Conservation (phyloP, 2,113 vertebrate genomes). For the Sceloporus tristichus region DNA sequence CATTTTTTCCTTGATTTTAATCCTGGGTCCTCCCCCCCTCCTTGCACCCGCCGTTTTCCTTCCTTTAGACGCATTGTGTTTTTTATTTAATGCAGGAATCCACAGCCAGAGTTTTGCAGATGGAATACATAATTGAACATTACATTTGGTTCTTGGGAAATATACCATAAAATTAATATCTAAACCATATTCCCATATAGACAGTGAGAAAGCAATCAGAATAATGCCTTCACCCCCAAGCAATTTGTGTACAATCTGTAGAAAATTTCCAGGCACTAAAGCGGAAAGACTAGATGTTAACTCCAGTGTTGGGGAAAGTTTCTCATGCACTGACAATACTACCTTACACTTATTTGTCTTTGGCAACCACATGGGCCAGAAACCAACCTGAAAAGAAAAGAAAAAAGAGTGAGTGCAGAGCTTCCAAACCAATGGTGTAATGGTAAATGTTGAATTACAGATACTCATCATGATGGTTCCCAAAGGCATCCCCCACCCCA, state of each 20-base stretch:
- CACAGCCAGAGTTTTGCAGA: constrained; percentile 64
- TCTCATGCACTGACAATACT: constrained; percentile 28
- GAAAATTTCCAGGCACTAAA: constrained; percentile 62
- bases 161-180: constrained; percentile 70
- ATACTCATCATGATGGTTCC: too few relatives aligned
- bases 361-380: constrained; percentile 24
- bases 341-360: constrained; percentile 2
- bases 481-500: too few relatives aligned
- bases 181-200: constrained; percentile 65
- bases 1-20: constrained; percentile 51
- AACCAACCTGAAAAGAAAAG: neutral
- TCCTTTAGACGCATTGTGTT: constrained; percentile 55
- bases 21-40: constrained; percentile 37
- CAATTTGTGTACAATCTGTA: constrained; percentile 60
- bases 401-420: neutral
- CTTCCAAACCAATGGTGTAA: neutral
- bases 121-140: constrained; percentile 67
- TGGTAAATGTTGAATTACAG: too few relatives aligned
- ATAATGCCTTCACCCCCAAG: constrained; percentile 53
- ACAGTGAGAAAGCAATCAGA: constrained; percentile 59
- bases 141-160: constrained; percentile 63
- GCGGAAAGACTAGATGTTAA: constrained; percentile 53
- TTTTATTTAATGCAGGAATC: constrained; percentile 60
- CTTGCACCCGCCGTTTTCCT: constrained; percentile 19
- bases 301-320: neutral